Evolutionary conservation across 2,888 invertebrate species (phyloP).

Genomic region (Iphiclides podalirius): DNA sequence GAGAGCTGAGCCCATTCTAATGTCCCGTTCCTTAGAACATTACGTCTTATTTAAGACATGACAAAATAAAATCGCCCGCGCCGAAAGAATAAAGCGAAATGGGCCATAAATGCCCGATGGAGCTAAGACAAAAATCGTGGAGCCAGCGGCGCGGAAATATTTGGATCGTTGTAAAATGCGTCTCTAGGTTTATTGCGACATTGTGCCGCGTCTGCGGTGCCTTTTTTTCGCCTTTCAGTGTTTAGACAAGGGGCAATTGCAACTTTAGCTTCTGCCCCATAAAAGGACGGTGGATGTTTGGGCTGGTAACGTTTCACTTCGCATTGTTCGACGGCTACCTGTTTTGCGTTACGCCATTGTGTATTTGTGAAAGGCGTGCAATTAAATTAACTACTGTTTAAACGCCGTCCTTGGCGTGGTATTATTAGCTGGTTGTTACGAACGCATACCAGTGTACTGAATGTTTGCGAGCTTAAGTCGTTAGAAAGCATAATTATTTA

Average conservation of each 20-base stretch:
- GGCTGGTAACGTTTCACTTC: constrained; percentile 14
- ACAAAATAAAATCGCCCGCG: constrained; percentile 66
- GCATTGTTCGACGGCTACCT: constrained; percentile 20
- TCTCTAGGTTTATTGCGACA: constrained; percentile 66
- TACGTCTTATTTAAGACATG: constrained; percentile 76
- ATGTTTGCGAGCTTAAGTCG: background rate
- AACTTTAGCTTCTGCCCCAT: constrained; percentile 63
- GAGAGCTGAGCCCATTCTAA: constrained; percentile 71
- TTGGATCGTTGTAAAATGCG: constrained; percentile 64
- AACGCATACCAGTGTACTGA: background rate
- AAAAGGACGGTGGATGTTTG: constrained; percentile 38
- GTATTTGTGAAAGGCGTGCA: constrained; percentile 18
- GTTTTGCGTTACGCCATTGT: constrained; percentile 36
- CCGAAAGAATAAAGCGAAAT: constrained; percentile 68
- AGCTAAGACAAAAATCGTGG: constrained; percentile 66
- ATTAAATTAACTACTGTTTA: constrained; percentile 12
- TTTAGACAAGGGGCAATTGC: constrained; percentile 68
- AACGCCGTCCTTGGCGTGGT: constrained; percentile 7
- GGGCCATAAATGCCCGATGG: constrained; percentile 60
- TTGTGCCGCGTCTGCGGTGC: constrained; percentile 54
- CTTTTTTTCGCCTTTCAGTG: constrained; percentile 56
- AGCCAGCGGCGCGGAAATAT: constrained; percentile 67
- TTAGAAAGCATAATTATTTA: background rate
- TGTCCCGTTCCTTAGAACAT: constrained; percentile 76
- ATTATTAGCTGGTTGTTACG: background rate